phyloP scores from a whole-genome alignment of 2,797 vertebrate genomes.

The Syncerus caffer region DNA sequence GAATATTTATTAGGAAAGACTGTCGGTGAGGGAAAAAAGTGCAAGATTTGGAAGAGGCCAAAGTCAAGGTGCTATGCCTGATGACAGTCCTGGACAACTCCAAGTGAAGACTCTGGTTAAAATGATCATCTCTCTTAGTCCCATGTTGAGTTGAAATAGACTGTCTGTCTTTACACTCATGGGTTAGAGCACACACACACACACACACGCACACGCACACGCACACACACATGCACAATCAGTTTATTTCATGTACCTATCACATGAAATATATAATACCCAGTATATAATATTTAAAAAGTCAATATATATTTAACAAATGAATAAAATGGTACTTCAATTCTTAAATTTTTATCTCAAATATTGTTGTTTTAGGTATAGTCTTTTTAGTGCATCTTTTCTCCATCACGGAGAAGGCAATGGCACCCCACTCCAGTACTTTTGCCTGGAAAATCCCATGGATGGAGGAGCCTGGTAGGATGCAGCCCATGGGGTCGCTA shows the following conservation, averaged over 20 bases:
- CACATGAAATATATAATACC: background rate
- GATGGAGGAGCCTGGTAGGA: no score
- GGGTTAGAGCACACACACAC: background rate
- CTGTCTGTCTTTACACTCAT: background rate
- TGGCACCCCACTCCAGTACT: no score
- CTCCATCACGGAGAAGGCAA: background rate
- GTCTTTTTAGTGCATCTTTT: background rate
- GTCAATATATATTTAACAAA: background rate
- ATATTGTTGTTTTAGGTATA: background rate
- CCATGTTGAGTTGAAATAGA: background rate
- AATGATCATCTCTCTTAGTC: background rate
- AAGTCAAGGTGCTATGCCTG: background rate
- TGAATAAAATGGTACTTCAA: background rate
- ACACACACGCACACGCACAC: background rate
- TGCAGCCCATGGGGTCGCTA: no score
- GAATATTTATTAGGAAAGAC: background rate
- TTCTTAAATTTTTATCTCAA: background rate
- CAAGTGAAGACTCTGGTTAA: background rate
- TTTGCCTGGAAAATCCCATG: no score
- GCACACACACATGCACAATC: background rate
- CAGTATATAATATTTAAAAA: background rate
- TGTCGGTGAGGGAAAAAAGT: background rate
- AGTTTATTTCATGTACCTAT: background rate
- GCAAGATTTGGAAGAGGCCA: background rate
- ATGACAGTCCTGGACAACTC: background rate